Evolutionary conservation across 2,888 invertebrate genomes (phyloP).

Genomic region (Drosophila nr. perissopoda): DNA sequence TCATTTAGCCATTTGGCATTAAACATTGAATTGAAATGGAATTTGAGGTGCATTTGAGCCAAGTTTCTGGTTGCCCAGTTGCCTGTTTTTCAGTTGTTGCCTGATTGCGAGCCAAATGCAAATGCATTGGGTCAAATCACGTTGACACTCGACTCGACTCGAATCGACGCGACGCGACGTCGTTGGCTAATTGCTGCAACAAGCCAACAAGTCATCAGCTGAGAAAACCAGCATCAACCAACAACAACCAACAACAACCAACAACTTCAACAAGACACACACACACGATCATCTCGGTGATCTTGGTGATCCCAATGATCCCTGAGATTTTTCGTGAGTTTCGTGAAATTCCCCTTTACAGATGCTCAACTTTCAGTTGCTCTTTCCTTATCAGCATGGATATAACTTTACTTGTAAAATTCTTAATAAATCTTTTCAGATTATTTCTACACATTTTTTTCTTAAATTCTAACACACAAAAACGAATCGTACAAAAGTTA

Average conservation of each 20-base stretch:
- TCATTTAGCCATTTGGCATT: constrained; percentile 30
- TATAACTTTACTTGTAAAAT: not conserved
- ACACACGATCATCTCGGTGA: constrained; percentile 28
- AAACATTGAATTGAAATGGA: constrained; percentile 38
- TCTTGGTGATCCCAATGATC: constrained; percentile 20
- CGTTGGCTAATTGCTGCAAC: constrained; percentile 69
- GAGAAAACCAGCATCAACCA: not conserved
- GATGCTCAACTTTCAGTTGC: constrained; percentile 8
- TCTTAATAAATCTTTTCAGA: not conserved
- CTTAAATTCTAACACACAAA: no score
- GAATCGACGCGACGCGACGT: constrained; percentile 39
- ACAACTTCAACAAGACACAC: not conserved
- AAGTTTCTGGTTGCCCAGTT: constrained; percentile 12
- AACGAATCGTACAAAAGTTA: not conserved
- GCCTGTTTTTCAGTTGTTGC: constrained; percentile 22
- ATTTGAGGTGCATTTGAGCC: constrained; percentile 18
- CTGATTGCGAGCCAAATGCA: constrained; percentile 60
- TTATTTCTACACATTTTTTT: no score
- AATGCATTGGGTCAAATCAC: constrained; percentile 66
- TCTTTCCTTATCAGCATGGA: not conserved
- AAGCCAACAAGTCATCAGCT: constrained; percentile 35
- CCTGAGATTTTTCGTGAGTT: not conserved
- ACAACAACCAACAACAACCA: not conserved
- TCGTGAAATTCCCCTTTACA: not conserved
- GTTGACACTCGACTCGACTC: constrained; percentile 58